Percentiles rank a stretch among this genome's conserved stretches.
Evolutionary conservation across 2,113 vertebrate genomes (phyloP).

Genomic region (Illadopsis cleaveri): DNA sequence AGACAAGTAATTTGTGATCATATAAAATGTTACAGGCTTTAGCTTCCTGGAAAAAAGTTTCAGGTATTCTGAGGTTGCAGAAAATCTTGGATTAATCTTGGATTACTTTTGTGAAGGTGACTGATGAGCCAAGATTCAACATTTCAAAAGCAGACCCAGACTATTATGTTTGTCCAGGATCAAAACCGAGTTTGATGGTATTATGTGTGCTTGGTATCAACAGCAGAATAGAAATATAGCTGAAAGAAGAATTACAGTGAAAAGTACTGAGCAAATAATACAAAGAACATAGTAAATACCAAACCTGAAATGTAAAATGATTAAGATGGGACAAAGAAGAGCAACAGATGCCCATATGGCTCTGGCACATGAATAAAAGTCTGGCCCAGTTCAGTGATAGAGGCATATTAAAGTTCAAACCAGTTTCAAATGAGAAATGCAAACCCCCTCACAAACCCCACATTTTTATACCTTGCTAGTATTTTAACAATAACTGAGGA

Average conservation of each 20-base stretch:
- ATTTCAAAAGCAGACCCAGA: not conserved
- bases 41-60: not conserved
- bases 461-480: not conserved
- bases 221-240: not conserved
- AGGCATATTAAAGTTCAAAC: not conserved
- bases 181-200: not conserved
- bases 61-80: not conserved
- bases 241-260: not conserved
- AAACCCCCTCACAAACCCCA: not conserved
- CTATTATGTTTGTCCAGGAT: not conserved
- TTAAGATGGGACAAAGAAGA: not conserved
- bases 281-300: constrained; percentile 15
- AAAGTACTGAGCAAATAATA: constrained; percentile 1
- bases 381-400: not conserved
- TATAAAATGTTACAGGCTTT: not conserved
- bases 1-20: not conserved
- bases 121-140: not conserved
- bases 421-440: not conserved
- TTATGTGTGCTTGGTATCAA: not conserved
- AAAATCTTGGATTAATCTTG: not conserved
- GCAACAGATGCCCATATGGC: not conserved
- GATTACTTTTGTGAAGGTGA: not conserved
- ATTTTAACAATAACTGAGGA: not conserved
- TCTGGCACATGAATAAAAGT: not conserved
- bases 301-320: not conserved